These are phyloP conservation scores for Onychorhynchus coronatus DNA, from an alignment of 2,113 vertebrate species.

Conservation along the genomic window DNA sequence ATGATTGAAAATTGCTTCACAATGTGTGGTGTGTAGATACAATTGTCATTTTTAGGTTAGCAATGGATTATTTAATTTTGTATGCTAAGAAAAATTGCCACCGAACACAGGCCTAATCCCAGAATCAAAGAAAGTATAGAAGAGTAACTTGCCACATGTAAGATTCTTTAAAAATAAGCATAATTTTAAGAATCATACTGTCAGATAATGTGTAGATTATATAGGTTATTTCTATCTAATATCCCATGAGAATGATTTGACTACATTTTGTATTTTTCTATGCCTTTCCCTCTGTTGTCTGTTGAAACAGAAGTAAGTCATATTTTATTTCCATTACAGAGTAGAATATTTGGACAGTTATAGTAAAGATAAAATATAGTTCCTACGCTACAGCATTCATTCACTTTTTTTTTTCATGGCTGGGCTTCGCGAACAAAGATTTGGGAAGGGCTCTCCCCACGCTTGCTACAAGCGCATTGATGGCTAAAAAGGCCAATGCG, in stretches of 20 bases:
- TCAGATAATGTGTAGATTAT: not conserved
- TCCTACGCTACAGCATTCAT: not conserved
- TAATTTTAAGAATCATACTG: not conserved
- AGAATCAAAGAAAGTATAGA: not conserved
- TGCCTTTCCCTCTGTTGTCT: not conserved
- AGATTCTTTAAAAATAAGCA: not conserved
- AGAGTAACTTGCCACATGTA: not conserved
- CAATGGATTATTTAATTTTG: not conserved
- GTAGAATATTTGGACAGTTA: not conserved
- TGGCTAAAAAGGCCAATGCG: too few relatives aligned
- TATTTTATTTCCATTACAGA: not conserved
- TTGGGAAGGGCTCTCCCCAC: too few relatives aligned
- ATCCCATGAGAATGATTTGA: not conserved
- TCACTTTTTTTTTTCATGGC: too few relatives aligned
- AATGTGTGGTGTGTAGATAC: not conserved
- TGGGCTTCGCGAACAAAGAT: too few relatives aligned
- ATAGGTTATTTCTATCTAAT: not conserved
- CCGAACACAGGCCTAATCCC: not conserved
- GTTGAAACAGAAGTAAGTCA: not conserved
- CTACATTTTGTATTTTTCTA: not conserved
- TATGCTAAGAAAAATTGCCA: not conserved
- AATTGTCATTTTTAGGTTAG: not conserved
- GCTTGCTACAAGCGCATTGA: too few relatives aligned
- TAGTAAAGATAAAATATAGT: not conserved
- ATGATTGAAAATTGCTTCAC: not conserved